Percentiles rank a stretch among this genome's conserved stretches.
Conservation (phyloP, 2,888 invertebrate species). For the Pseudococcus jackbeardsleyi region DNA sequence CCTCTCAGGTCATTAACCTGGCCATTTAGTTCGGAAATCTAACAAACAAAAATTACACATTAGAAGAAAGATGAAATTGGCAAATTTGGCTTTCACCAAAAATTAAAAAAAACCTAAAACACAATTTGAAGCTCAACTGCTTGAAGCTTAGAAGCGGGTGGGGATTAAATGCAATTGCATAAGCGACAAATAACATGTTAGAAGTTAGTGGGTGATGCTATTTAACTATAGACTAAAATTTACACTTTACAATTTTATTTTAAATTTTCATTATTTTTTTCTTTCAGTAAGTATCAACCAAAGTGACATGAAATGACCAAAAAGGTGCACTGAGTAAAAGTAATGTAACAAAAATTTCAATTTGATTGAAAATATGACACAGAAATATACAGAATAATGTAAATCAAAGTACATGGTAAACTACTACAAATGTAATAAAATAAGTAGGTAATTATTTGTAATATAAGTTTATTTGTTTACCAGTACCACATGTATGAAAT, state of each 20-base stretch:
- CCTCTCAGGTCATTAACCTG: conserved; percentile 99
- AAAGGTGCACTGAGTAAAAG: conserved; percentile 3
- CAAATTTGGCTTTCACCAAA: background rate
- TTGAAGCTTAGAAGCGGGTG: conserved; percentile 5
- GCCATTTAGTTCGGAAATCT: conserved; percentile 99
- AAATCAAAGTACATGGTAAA: background rate
- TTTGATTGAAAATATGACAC: too few species aligned
- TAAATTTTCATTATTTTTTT: background rate
- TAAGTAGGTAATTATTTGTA: too few species aligned
- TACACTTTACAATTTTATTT: background rate
- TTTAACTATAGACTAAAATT: background rate
- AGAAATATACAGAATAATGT: background rate
- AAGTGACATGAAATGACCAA: background rate
- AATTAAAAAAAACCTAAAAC: background rate
- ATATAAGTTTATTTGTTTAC: too few species aligned
- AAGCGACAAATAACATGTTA: conserved; percentile 12
- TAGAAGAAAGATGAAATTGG: background rate
- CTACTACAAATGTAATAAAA: too few species aligned
- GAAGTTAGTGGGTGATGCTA: conserved; percentile 2
- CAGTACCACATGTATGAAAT: too few species aligned
- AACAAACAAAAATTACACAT: conserved; percentile 69
- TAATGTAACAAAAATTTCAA: too few species aligned
- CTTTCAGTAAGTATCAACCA: background rate
- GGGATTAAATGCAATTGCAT: background rate
- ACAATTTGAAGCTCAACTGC: background rate